Conservation (phyloP, 2,888 invertebrate genomes). For the Latrodectus elegans region DNA sequence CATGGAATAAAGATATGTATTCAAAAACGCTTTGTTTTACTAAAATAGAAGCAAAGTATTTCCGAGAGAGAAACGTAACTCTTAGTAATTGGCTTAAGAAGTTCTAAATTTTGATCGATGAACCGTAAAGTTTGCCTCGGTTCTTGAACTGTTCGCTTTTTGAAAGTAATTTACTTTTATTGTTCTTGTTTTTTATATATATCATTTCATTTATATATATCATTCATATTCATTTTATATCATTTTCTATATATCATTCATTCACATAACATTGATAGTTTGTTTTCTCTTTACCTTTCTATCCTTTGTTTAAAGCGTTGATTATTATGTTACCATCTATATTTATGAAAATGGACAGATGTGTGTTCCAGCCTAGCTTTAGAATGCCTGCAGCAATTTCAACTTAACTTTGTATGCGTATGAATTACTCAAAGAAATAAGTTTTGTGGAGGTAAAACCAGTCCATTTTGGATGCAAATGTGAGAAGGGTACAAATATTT, state of each 20-base stretch:
- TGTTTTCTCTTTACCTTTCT: neutral
- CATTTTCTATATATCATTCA: neutral
- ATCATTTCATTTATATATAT: neutral
- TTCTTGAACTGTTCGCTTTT: neutral
- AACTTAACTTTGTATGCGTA: too few relatives aligned
- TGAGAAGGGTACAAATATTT: too few relatives aligned
- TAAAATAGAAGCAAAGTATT: slow-evolving; percentile 26
- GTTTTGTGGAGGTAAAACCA: too few relatives aligned
- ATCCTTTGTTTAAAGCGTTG: neutral
- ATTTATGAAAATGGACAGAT: too few relatives aligned
- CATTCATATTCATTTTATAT: too few relatives aligned
- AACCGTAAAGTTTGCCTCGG: neutral
- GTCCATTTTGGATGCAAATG: too few relatives aligned
- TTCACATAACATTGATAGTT: neutral
- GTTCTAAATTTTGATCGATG: neutral
- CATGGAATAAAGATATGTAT: too few relatives aligned
- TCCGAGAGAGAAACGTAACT: neutral
- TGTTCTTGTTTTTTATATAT: neutral
- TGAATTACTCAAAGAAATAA: too few relatives aligned
- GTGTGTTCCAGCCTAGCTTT: too few relatives aligned
- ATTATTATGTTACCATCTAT: neutral
- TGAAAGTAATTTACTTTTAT: neutral
- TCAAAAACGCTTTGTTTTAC: neutral
- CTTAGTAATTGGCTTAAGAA: neutral
- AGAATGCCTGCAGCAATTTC: too few relatives aligned